Evolutionary conservation across 2,797 vertebrate species (phyloP), one percentile per base, ranked within the genome.

Genomic region (Sibirionetta formosa): DNA sequence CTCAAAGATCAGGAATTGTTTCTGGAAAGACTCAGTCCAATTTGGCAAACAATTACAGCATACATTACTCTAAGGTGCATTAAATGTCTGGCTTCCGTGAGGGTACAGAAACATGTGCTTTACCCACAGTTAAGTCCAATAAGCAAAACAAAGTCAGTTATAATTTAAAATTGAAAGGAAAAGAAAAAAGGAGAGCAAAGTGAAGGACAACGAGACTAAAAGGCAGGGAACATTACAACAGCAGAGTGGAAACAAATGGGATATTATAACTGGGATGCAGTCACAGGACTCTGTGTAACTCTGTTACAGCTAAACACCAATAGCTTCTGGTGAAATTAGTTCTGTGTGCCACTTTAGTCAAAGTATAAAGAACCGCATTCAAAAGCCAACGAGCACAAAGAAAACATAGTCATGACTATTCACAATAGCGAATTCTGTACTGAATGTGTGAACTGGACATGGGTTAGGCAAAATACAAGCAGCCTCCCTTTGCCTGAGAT

Each of bases 311-410:
- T 79, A 2, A 90, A 53, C 95, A 94, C 89, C 94, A 86, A 29
- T 36, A 58, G 96, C 82, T 84, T 35, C 65, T 91, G 80, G 46
- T 93, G 87, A 79, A 86, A 82, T 79, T 82, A 93, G 54, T 72
- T 88, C 88, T 94, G 89, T 94, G 93, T n/a, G 70, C 38, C 48
- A 91, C 82, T 90, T 51, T 0, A 29, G 56, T 36, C 31, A 60
- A 93, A 93, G 26, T 50, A 97, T 96, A 96, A 97, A 96, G 95
- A 36, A 88, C 85, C 84, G 96, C 87, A 92, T 95, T 96, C 94
- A 97, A 91, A 93, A 79, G 84, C 48, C 91, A 83, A 29, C 0
- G 0, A 86, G 33, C 72, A 95, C 97, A 76, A 95, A 89, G 97
- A 88, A 85, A 94, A 95, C 58, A 73, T 29, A 95, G 80, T 89